Percentiles rank a stretch among this genome's conserved stretches.
phyloP scores from a whole-genome alignment of 2,888 invertebrate species.

The Ariolimax columbianus region DNA sequence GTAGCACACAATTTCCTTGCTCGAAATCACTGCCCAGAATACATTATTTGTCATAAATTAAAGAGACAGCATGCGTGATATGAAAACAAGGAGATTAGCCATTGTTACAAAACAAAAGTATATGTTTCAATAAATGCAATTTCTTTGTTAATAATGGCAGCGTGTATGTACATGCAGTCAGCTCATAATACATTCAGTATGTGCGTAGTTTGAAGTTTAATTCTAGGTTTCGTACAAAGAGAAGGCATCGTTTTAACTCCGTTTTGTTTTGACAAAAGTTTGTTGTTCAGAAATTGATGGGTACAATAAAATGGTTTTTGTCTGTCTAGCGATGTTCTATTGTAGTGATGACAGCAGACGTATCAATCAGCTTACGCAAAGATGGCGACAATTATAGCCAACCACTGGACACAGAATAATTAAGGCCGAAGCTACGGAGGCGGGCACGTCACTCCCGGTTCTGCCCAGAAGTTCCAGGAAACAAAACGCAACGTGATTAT shows the following conservation, averaged over 20 bases:
- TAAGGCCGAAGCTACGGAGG: neutral
- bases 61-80: too few species aligned
- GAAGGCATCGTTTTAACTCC: too few species aligned
- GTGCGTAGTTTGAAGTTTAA: neutral
- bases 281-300: conserved; percentile 1
- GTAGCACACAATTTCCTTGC: too few species aligned
- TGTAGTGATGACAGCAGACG: neutral
- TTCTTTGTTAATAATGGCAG: neutral
- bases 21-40: too few species aligned
- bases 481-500: conserved; percentile 8
- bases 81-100: neutral
- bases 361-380: conserved; percentile 14
- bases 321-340: conserved; percentile 1
- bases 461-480: neutral
- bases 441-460: conserved; percentile 2
- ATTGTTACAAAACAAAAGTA: neutral
- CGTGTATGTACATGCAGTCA: neutral
- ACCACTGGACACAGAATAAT: neutral
- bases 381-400: conserved; percentile 24
- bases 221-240: neutral
- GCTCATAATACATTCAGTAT: neutral
- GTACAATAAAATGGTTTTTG: neutral
- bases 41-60: too few species aligned
- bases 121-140: neutral
- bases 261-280: neutral